Base-by-base conservation (phyloP, 2,888 invertebrate species). In the Tenthredo amoena region DNA sequence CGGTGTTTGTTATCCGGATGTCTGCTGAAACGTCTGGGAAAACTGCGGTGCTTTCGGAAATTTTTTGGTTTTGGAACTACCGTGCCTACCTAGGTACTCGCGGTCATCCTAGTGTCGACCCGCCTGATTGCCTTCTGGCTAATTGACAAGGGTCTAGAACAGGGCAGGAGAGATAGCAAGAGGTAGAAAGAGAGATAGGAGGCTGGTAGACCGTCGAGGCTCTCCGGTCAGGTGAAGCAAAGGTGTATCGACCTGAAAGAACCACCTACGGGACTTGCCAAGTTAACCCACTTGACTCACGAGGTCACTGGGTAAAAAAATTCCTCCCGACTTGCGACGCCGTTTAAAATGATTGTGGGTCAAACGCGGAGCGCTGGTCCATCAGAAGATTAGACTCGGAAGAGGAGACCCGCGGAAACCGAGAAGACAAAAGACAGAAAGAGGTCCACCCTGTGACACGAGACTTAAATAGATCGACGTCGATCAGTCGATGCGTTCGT, bases 341-440 rank as follows among this genome's bases (percentile, higher is more conserved):
- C 68, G 37, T 65, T 83, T 47, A 71, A 83, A 83, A n/a, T 47
- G 83, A 83, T 83, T 68, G 68, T 68, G 31, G 83, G 83, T 83
- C 68, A 21, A 68, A 1, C 31, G 26, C 83, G 31, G 47, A 47
- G 18, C 68, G 50, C 21, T 50, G 83, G 83, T 68, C 83, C 83
- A 83, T 83, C 83, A 83, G 68, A 71, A 83, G 83, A 83, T 83
- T 83, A 62, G 83, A 71, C 47, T 68, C 34, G 31, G 68, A 34
- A 43, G 65, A 47, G 31, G 4, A 62, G 10, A 31, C 26, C 47
- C 43, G 10, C 34, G 18, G 26, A 47, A 26, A 50, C 65, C 31
- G 31, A 37, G 18, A 47, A 68, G 68, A 68, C 47, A 83, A 83
- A n/a, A 62, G 81, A 62, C 62, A 81, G 62, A 62, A 81, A 62